Base-by-base conservation (phyloP, 2,888 invertebrate genomes). In the Drosophila greeni region DNA sequence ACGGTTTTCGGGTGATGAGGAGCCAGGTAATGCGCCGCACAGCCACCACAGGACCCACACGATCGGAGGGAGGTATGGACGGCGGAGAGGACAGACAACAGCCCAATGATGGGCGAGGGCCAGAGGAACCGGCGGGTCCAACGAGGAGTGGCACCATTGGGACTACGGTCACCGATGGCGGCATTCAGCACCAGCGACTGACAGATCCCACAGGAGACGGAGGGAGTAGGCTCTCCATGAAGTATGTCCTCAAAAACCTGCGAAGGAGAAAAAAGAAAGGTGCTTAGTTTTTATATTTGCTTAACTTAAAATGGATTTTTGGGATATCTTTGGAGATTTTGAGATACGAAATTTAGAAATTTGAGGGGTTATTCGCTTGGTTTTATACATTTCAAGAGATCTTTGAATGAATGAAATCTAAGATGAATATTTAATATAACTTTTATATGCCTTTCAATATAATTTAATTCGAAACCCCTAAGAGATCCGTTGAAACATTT, bases 31-130 rank as follows among this genome's bases (percentile, higher is more conserved):
- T 77, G 34, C 61, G 79, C 11, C 74, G 75, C n/a, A 79, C 77
- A 20, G 79, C 83, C n/a, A 59, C 81, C 7, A 81, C 76, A n/a
- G 61, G 66, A 29, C 83, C 81, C 6, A 55, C 56, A 14, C 18
- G 31, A 20, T 33, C 45, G 16, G 43, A 49, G 6, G 45, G 26
- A 5, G 59, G 73, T 40, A 8, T 31, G 8, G 49, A 66, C 11
- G 61, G 70, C 11, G 59, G 14, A 0, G 33, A 31, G 18, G 61
- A 14, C 39, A 36, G 39, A 60, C 57, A 4, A 65, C 48, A 20
- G 20, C 14, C 33, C 37, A 31, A 14, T 2, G 18, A 20, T 4
- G 23, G 11, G n/a, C n/a, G n/a, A n/a, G 9, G 12, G 47, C 6
- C 7, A 9, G 53, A 53, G 26, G 34, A 20, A 2, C 3, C 47